Conservation (phyloP, 2,888 invertebrate genomes). For the Chrysolina americana region DNA sequence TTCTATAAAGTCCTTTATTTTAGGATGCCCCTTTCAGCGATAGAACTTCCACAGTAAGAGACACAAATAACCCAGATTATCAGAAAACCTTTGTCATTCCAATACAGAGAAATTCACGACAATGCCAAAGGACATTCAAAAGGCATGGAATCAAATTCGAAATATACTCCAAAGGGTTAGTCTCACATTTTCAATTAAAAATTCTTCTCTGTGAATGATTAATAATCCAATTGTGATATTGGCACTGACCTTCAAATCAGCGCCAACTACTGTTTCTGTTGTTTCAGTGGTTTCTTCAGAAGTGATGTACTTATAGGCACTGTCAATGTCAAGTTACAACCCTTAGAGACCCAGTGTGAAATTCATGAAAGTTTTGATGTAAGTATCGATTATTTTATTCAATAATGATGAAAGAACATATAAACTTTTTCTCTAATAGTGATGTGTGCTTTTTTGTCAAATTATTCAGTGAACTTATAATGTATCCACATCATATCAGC, state of each 20-base stretch:
- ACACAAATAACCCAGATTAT: conserved; percentile 92
- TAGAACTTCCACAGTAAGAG: conserved; percentile 83
- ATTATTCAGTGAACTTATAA: too few relatives aligned
- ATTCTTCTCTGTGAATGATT: not conserved
- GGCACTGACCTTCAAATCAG: conserved; percentile 44
- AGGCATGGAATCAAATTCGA: conserved; percentile 92
- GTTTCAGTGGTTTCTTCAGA: conserved; percentile 95
- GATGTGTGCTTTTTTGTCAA: too few relatives aligned
- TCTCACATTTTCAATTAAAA: conserved; percentile 27
- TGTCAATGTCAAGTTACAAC: conserved; percentile 86
- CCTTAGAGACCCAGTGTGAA: conserved; percentile 90
- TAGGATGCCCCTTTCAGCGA: conserved; percentile 83
- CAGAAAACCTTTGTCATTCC: conserved; percentile 84
- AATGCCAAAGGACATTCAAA: conserved; percentile 90
- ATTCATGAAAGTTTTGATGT: conserved; percentile 95
- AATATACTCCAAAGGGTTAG: conserved; percentile 93
- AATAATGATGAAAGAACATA: too few relatives aligned
- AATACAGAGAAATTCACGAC: conserved; percentile 84
- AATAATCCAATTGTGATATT: conserved; percentile 1
- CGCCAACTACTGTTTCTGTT: conserved; percentile 71
- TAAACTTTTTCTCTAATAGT: too few relatives aligned
- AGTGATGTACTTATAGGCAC: conserved; percentile 90
- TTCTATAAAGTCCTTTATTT: conserved; percentile 43
- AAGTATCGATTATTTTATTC: conserved; percentile 69
- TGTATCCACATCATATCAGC: too few relatives aligned